Evolutionary conservation across 2,113 vertebrate genomes (phyloP).

Genomic region (Vombatus ursinus): DNA sequence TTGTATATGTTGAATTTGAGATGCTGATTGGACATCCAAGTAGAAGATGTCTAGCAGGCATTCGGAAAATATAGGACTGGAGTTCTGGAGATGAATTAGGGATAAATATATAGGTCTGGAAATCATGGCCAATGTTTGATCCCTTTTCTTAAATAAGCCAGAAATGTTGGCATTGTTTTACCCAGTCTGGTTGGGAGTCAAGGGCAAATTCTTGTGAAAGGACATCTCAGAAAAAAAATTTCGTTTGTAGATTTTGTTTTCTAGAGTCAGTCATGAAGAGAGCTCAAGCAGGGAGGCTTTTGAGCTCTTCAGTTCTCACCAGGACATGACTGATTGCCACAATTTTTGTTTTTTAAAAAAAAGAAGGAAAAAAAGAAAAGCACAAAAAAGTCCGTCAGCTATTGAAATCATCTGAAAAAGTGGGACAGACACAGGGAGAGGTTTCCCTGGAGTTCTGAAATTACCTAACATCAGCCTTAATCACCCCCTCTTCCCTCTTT

Average conservation of each 20-base stretch:
- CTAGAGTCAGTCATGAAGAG: constrained; percentile 14
- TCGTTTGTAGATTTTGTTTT: constrained; percentile 27
- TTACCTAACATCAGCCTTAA: constrained; percentile 12
- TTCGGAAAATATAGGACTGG: neutral
- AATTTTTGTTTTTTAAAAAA: neutral
- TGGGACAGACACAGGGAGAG: neutral
- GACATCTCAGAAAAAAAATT: constrained; percentile 3
- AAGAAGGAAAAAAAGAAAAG: neutral
- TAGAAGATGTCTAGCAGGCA: neutral
- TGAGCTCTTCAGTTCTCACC: constrained; percentile 28
- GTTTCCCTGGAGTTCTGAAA: no score
- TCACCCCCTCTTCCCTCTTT: constrained; percentile 35
- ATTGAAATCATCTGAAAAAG: constrained; percentile 52
- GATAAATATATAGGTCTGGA: neutral
- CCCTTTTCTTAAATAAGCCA: constrained; percentile 50
- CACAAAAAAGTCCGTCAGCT: neutral
- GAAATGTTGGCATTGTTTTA: constrained; percentile 26
- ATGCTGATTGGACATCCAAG: neutral
- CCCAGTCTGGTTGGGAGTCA: constrained; percentile 15
- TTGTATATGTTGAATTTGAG: neutral
- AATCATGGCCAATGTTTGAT: constrained; percentile 35
- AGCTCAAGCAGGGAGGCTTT: neutral
- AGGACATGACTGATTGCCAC: constrained; percentile 32
- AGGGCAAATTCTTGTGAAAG: constrained; percentile 31
- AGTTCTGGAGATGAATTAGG: neutral